A percentile compares a stretch with the other conserved stretches of the same genome.
phyloP scores from a whole-genome alignment of 2,888 invertebrate species.

The Laspeyria flexula region DNA sequence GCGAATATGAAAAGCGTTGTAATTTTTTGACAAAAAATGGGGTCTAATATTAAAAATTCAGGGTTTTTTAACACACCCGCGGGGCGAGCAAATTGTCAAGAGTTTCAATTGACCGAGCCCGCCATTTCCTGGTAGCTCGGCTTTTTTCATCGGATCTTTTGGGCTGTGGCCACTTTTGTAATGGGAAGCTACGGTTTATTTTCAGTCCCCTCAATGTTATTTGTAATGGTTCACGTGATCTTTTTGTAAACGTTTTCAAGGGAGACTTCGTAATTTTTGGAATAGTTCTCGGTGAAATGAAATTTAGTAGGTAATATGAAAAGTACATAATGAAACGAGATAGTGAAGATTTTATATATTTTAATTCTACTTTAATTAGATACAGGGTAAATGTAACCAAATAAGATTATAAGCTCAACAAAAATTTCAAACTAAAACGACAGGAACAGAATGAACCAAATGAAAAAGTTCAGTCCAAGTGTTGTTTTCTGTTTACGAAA shows the following conservation, averaged over 20 bases:
- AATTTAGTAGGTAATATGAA: neutral
- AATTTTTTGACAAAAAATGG: conserved; percentile 35
- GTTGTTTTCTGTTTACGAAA: conserved; percentile 64
- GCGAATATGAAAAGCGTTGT: conserved; percentile 34
- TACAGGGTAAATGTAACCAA: neutral
- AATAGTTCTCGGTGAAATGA: neutral
- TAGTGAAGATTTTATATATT: neutral
- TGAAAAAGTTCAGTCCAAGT: conserved; percentile 47
- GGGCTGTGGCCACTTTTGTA: conserved; percentile 43
- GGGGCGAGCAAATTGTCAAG: conserved; percentile 44
- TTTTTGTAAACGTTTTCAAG: conserved; percentile 4
- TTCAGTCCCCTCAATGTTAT: conserved; percentile 29
- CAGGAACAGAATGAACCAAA: conserved; percentile 42
- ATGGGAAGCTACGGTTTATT: conserved; percentile 41
- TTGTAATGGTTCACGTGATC: conserved; percentile 23
- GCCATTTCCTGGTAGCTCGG: conserved; percentile 42
- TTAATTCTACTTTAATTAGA: neutral
- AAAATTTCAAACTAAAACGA: conserved; percentile 31
- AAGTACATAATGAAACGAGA: neutral
- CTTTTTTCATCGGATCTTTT: conserved; percentile 39
- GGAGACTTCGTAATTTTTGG: neutral
- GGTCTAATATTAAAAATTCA: conserved; percentile 52
- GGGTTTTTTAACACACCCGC: conserved; percentile 37
- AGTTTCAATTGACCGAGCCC: conserved; percentile 43
- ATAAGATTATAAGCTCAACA: conserved; percentile 22